These are phyloP conservation scores for Erebia palarica DNA, from an alignment of 2,888 invertebrate genomes.

Conservation along the genomic window DNA sequence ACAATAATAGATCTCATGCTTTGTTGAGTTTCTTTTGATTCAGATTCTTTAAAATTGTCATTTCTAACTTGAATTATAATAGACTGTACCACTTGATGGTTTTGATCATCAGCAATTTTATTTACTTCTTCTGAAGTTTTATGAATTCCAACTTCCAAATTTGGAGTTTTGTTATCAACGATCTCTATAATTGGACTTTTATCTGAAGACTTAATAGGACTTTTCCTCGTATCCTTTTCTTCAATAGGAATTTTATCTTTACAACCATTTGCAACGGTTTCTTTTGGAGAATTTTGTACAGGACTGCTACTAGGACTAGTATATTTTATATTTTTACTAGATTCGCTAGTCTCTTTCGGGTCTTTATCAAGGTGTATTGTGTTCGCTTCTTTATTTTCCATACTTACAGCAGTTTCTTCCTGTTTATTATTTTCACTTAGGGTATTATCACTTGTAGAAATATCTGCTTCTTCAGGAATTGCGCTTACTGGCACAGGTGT, in stretches of 20 bases:
- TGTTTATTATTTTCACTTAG: neutral
- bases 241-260: neutral
- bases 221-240: neutral
- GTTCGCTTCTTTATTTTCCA: neutral
- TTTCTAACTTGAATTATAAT: slow-evolving; percentile 7
- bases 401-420: neutral
- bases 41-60: slow-evolving; percentile 11
- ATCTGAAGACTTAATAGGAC: neutral
- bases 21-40: neutral
- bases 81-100: slow-evolving; percentile 4
- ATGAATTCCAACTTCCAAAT: slow-evolving; percentile 5
- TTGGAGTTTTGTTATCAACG: neutral
- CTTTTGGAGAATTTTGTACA: neutral
- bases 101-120: slow-evolving; percentile 12
- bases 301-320: neutral
- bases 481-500: neutral
- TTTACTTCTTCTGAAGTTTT: slow-evolving; percentile 29
- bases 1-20: neutral
- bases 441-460: neutral
- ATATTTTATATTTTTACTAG: neutral
- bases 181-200: neutral
- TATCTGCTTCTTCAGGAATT: neutral
- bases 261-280: neutral
- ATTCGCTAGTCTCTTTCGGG: neutral
- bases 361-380: neutral